Conservation (phyloP, 2,888 invertebrate genomes). For the Rhaphigaster nebulosa region DNA sequence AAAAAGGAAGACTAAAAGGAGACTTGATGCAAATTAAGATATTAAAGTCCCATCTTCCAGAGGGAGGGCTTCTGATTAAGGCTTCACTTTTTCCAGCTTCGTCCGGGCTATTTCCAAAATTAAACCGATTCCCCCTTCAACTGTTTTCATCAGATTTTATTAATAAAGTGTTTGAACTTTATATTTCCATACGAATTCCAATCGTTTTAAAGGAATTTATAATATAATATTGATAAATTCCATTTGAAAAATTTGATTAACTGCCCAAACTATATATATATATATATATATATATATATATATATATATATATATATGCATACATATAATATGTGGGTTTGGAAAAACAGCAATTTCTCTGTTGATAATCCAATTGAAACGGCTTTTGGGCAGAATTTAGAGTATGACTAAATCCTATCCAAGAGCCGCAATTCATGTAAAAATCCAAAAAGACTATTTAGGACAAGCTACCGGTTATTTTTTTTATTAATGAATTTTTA, state of each 20-base stretch:
- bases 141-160: not conserved
- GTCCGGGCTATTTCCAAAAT: not conserved
- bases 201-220: not conserved
- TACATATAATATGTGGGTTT: too few species aligned
- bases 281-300: too few species aligned
- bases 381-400: too few species aligned
- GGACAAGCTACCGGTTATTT: too few species aligned
- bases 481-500: too few species aligned
- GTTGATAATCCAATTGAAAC: too few species aligned
- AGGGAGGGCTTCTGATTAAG: not conserved
- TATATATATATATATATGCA: too few species aligned
- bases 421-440: too few species aligned
- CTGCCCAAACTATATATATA: too few species aligned
- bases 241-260: not conserved
- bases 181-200: constrained; percentile 2
- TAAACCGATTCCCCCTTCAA: not conserved
- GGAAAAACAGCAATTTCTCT: too few species aligned
- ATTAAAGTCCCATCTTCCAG: constrained; percentile 3
- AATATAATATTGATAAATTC: not conserved
- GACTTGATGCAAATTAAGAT: constrained; percentile 31
- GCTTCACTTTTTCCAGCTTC: not conserved
- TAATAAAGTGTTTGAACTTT: not conserved
- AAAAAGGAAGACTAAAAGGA: constrained; percentile 7
- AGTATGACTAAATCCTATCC: too few species aligned
- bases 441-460: too few species aligned